Conservation (phyloP, 2,888 invertebrate genomes). For the Meta bourneti region DNA sequence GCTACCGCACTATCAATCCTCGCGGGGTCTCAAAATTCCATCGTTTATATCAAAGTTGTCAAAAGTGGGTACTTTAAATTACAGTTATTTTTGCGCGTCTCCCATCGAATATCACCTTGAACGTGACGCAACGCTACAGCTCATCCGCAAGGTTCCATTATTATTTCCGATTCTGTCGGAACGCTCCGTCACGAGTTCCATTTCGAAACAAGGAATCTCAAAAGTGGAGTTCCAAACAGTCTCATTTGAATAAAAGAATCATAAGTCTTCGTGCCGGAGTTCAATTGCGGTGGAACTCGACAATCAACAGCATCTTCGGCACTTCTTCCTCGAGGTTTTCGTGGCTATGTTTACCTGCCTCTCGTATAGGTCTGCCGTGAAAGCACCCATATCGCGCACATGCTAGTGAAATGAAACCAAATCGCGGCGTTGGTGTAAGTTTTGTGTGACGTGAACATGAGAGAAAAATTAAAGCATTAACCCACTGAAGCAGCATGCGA, state of each 20-base stretch:
- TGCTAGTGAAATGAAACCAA: too few relatives aligned
- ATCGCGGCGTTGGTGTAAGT: too few relatives aligned
- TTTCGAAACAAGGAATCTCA: conserved; percentile 16
- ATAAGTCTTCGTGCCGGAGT: conserved; percentile 6
- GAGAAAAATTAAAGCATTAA: too few relatives aligned
- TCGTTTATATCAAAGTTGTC: conserved; percentile 74
- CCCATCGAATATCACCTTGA: conserved; percentile 68
- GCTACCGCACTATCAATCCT: conserved; percentile 58
- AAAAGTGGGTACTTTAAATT: conserved; percentile 72
- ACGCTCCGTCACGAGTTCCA: conserved; percentile 45
- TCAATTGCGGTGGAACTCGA: not conserved
- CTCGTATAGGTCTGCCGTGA: not conserved
- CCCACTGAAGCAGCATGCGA: too few relatives aligned
- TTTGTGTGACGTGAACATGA: too few relatives aligned
- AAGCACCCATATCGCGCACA: not conserved
- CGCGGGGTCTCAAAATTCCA: conserved; percentile 52
- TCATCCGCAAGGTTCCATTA: conserved; percentile 58
- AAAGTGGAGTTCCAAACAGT: not conserved
- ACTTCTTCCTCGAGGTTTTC: not conserved
- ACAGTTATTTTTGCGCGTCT: conserved; percentile 70
- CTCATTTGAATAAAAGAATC: conserved; percentile 58
- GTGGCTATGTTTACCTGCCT: not conserved
- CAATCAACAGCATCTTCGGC: not conserved
- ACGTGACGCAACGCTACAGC: conserved; percentile 53
- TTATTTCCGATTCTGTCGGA: conserved; percentile 48